phyloP scores from a whole-genome alignment of 92 coral and sea anemone genomes.

The Virgularia gustaviana region DNA sequence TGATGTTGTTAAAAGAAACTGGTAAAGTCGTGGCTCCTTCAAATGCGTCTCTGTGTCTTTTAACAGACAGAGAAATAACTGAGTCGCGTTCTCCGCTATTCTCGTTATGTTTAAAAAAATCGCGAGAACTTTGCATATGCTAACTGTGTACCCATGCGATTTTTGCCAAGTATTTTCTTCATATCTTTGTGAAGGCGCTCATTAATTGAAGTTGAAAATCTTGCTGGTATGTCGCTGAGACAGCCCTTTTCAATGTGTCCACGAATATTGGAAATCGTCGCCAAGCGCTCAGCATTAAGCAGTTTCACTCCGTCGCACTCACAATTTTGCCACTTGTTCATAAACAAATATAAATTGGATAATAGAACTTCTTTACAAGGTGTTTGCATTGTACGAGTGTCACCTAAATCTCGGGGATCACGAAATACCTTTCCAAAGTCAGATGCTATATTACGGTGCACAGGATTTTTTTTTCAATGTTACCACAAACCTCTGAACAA shows the following conservation, averaged over 20 bases:
- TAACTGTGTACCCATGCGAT: conserved; percentile 17
- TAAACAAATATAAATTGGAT: conserved; percentile 1
- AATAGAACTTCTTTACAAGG: background rate
- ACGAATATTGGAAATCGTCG: too few relatives aligned
- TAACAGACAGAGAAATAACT: background rate
- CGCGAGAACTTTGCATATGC: conserved; percentile 27
- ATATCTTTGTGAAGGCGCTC: conserved; percentile 35
- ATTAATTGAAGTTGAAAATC: conserved; percentile 14
- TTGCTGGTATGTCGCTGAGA: conserved; percentile 18
- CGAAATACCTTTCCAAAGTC: conserved; percentile 12
- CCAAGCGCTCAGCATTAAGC: too few relatives aligned
- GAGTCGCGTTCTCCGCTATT: background rate
- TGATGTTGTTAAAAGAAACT: background rate
- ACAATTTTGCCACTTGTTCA: too few relatives aligned
- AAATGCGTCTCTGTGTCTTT: background rate
- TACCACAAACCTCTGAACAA: conserved; percentile 33
- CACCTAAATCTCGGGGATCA: background rate
- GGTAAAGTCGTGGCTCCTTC: background rate
- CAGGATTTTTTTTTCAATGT: conserved; percentile 34
- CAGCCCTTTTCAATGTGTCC: conserved; percentile 17
- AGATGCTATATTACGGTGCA: conserved; percentile 15
- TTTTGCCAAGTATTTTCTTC: conserved; percentile 20
- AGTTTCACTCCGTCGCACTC: too few relatives aligned
- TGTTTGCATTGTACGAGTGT: conserved; percentile 5
- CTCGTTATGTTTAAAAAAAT: conserved; percentile 26